phyloP scores from a whole-genome alignment of 1,140 invertebrate species.

The Cotesia glomerata region DNA sequence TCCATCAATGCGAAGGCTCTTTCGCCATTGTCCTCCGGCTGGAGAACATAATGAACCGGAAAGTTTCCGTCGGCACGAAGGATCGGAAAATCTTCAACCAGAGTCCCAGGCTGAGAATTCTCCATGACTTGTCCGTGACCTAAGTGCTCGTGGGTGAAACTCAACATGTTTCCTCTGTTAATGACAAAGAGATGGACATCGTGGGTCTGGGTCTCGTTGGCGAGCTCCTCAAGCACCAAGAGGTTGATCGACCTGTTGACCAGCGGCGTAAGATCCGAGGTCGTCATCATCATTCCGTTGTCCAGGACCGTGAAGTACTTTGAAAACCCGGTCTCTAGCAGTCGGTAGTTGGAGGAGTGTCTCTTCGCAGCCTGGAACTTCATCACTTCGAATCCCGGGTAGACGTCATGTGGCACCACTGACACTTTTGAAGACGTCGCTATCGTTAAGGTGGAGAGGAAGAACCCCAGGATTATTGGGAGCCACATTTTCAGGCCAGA shows the following conservation, averaged over 20 bases:
- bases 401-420: conserved; percentile 80
- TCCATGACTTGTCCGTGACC: conserved; percentile 75
- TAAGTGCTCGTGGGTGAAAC: conserved; percentile 72
- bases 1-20: conserved; percentile 74
- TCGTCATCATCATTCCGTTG: conserved; percentile 89
- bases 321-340: conserved; percentile 79
- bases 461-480: conserved; percentile 15
- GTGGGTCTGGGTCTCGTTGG: conserved; percentile 79
- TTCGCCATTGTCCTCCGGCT: conserved; percentile 72
- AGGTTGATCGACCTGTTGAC: conserved; percentile 80
- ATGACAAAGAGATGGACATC: conserved; percentile 82
- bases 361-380: conserved; percentile 65
- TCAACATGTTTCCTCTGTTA: conserved; percentile 79
- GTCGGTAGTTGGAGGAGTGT: conserved; percentile 67
- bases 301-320: conserved; percentile 86
- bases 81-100: conserved; percentile 72
- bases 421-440: conserved; percentile 51
- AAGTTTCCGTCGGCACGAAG: conserved; percentile 65
- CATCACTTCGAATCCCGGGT: conserved; percentile 84
- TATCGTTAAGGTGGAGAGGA: conserved; percentile 3
- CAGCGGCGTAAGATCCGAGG: conserved; percentile 79
- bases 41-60: conserved; percentile 79
- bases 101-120: conserved; percentile 74
- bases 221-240: conserved; percentile 79
- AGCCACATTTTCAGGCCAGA: conserved; percentile 46